Conservation (phyloP, 2,797 vertebrate genomes). For the Poeciliopsis turneri region DNA sequence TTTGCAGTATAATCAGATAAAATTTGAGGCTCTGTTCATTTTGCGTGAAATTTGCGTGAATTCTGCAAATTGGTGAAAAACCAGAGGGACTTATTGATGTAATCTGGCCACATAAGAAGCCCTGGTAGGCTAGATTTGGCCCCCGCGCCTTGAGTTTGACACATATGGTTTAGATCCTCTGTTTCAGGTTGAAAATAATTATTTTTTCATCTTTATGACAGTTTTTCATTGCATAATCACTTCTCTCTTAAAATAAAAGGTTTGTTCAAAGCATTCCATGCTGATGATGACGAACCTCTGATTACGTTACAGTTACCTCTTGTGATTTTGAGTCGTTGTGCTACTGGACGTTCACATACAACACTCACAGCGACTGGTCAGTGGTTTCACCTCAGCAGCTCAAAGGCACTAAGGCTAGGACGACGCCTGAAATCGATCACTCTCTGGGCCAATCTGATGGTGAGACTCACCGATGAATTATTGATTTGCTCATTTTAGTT, state of each 20-base stretch:
- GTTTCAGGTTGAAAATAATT: not conserved
- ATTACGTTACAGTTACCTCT: conserved; percentile 70
- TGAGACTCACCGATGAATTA: conserved; percentile 57
- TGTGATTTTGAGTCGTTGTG: conserved; percentile 87
- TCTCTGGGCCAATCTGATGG: conserved; percentile 80
- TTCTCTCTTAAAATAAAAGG: not conserved
- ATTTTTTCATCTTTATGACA: not conserved
- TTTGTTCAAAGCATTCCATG: not conserved
- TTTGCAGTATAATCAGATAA: no score
- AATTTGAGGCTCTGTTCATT: no score
- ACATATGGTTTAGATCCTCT: not conserved
- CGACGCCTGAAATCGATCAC: conserved; percentile 72
- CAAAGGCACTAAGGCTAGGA: conserved; percentile 41
- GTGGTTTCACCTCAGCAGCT: conserved; percentile 75
- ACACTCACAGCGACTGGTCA: conserved; percentile 82
- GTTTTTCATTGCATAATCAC: not conserved
- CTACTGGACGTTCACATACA: conserved; percentile 84
- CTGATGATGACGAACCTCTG: not conserved
- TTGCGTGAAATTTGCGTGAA: no score
- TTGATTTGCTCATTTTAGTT: conserved; percentile 8
- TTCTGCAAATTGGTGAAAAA: no score
- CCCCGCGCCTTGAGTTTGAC: no score
- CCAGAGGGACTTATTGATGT: no score
- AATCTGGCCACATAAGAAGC: no score
- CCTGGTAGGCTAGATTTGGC: no score